Evolutionary conservation across 2,888 invertebrate genomes (phyloP).

Genomic region (Empis stercorea): DNA sequence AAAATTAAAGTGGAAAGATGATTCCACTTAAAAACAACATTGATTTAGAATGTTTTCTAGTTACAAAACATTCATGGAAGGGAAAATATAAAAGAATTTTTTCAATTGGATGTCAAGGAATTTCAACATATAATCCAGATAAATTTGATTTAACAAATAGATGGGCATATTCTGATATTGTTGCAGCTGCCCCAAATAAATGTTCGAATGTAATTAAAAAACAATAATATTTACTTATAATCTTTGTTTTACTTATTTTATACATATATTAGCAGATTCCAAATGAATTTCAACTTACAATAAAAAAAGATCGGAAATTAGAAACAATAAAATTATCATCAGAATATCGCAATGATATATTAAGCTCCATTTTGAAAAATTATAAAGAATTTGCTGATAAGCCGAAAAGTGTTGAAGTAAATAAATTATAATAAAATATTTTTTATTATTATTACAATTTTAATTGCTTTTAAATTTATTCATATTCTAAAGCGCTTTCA

Average conservation of each 20-base stretch:
- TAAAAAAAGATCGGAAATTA: conserved; percentile 80
- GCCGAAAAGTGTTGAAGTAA: conserved; percentile 63
- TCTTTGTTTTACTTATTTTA: not conserved
- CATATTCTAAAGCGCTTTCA: conserved; percentile 58
- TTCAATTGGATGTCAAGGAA: conserved; percentile 87
- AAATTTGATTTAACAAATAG: conserved; percentile 86
- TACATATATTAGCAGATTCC: conserved; percentile 36
- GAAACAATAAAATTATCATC: conserved; percentile 95
- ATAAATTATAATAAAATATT: conserved; percentile 21
- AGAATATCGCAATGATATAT: conserved; percentile 81
- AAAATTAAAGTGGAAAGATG: conserved; percentile 18
- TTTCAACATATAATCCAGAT: conserved; percentile 94
- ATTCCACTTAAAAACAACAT: conserved; percentile 61
- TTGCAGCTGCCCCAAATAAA: conserved; percentile 52
- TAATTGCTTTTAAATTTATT: not conserved
- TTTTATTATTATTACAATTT: not conserved
- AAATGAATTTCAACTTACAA: conserved; percentile 64
- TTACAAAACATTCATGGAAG: conserved; percentile 98
- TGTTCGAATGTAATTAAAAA: conserved; percentile 33
- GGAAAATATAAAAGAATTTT: conserved; percentile 98
- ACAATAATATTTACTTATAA: not conserved
- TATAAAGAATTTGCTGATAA: conserved; percentile 69
- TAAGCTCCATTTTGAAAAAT: conserved; percentile 80
- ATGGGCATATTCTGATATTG: conserved; percentile 74
- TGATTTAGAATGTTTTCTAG: conserved; percentile 92